Base-by-base conservation (phyloP, 1,140 invertebrate genomes). In the Anoplolepis gracilipes region DNA sequence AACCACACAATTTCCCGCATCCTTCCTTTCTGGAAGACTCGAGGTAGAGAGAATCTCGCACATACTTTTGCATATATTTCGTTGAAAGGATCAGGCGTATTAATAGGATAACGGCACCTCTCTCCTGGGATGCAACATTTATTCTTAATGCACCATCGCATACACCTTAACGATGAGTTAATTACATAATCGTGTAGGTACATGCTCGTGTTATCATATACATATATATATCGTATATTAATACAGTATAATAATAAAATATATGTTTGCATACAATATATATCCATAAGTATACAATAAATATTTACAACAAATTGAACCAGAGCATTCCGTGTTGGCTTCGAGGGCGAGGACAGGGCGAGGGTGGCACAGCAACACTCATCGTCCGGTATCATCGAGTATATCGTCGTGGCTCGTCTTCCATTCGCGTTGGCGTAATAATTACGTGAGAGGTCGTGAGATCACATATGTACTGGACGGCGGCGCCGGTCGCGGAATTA, bases 221-320 rank as follows among this genome's bases (percentile, higher is more conserved):
- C 28, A 3, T 30, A 36, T 76, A 59, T 55, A 36, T 87, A 64
- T 82, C 10, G 69, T 67, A 79, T 75, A 88, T 84, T 39, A 72
- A 75, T 81, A 84, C 13, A 67, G 76, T 67, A 84, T 16, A 33
- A 65, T 87, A 88, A 65, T 33, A 87, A 53, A 70, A 81, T 72
- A 78, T 46, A 33, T 64, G 28, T 33, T 46, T 61, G 33, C 57
- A 70, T 70, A 36, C 82, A 53, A 69, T 49, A 46, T 69, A 72
- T 59, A 42, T 69, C n/a, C 25, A 13, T 22, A 75, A 16, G n/a
- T 61, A 72, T 84, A 88, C 49, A 91, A 90, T 91, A 91, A 91
- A 91, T 91, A 91, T 90, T 86, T 91, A 91, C 90, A 91, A 84
- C 89, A 85, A 33, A 85, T 90, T 88, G 72, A 90, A 90, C 59